Conservation (phyloP, 2,113 vertebrate genomes). For the Ciconia stormi region DNA sequence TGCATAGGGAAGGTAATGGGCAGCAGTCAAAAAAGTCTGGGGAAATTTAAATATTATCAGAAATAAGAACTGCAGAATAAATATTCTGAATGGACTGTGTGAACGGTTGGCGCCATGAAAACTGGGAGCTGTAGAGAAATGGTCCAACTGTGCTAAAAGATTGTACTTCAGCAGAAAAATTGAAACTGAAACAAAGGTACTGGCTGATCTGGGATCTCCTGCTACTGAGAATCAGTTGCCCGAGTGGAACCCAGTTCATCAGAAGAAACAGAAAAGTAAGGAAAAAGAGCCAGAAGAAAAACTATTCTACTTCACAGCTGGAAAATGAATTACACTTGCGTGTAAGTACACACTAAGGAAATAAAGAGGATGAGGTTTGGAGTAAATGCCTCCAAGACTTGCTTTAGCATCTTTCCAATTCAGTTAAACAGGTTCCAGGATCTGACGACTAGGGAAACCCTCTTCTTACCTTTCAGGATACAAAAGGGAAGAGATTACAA, state of each 20-base stretch:
- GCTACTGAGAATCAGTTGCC: neutral
- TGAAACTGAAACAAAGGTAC: neutral
- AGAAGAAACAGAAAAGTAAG: neutral
- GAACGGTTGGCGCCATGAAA: neutral
- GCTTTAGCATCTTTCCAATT: neutral
- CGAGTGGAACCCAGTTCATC: neutral
- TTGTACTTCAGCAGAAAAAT: neutral
- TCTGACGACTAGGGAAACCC: neutral
- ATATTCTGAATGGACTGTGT: neutral
- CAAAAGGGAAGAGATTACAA: neutral
- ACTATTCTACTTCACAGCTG: neutral
- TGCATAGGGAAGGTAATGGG: neutral
- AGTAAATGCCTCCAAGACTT: constrained; percentile 1
- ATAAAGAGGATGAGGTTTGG: constrained; percentile 6
- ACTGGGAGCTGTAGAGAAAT: neutral
- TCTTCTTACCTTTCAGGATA: neutral
- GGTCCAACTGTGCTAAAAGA: neutral
- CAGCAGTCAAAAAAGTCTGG: neutral
- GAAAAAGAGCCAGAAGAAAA: neutral
- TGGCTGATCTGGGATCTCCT: neutral
- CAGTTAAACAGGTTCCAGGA: neutral
- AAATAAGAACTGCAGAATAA: neutral
- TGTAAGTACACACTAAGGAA: neutral
- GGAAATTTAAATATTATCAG: neutral
- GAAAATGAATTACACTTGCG: neutral